Evolutionary conservation across 1,140 invertebrate genomes (phyloP).

Genomic region (Anagrus nilaparvatae): DNA sequence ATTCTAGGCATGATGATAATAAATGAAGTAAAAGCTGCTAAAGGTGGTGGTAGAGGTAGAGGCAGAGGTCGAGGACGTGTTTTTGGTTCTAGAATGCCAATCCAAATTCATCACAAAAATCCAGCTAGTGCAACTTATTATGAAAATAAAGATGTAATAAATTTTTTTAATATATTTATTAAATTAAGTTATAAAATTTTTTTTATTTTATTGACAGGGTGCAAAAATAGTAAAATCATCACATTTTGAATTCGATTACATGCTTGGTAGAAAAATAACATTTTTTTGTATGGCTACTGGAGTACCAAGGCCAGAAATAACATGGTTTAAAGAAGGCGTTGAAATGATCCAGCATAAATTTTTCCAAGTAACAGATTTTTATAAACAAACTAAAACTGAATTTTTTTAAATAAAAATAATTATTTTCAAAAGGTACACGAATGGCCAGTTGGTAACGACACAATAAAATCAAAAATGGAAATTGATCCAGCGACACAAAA

Average conservation of each 20-base stretch:
- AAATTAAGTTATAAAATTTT: no score
- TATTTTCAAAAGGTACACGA: conserved; percentile 62
- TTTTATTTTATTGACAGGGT: conserved; percentile 55
- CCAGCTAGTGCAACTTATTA: conserved; percentile 58
- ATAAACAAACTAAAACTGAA: background rate
- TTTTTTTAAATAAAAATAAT: conserved; percentile 3
- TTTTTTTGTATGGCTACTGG: conserved; percentile 84
- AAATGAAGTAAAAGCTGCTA: no score
- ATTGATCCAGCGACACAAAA: conserved; percentile 87
- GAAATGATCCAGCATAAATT: conserved; percentile 82
- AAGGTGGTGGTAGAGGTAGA: conserved; percentile 33
- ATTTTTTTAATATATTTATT: no score
- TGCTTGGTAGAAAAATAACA: conserved; percentile 83
- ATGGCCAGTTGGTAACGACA: conserved; percentile 70
- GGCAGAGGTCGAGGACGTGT: conserved; percentile 38
- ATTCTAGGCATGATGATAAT: no score
- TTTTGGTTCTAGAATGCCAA: conserved; percentile 46
- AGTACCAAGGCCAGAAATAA: conserved; percentile 73
- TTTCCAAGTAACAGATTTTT: conserved; percentile 58
- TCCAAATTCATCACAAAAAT: conserved; percentile 54
- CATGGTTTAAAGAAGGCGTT: conserved; percentile 86
- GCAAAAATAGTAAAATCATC: conserved; percentile 80
- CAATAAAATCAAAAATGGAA: conserved; percentile 82
- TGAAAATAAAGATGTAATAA: conserved; percentile 61
- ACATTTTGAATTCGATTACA: conserved; percentile 88